Evolutionary conservation across 2,797 vertebrate genomes (phyloP).

Genomic region (Artibeus jamaicensis): DNA sequence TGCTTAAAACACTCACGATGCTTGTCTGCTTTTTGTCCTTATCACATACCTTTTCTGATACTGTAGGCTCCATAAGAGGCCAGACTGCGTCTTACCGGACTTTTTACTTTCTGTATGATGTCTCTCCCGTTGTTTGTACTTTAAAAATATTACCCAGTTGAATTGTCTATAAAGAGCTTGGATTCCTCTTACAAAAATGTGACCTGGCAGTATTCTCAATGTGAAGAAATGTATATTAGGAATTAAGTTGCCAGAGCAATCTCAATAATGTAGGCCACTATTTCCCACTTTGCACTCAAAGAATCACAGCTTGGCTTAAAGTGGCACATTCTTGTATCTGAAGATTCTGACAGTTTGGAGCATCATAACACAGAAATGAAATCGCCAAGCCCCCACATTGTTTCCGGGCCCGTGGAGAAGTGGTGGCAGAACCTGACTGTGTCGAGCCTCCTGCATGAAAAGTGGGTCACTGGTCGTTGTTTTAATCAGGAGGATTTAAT

Average conservation of each 20-base stretch:
- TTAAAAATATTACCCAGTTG: background rate
- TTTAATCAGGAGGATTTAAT: constrained; percentile 72
- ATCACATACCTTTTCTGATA: background rate
- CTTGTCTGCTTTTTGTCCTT: constrained; percentile 19
- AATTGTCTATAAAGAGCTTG: constrained; percentile 2
- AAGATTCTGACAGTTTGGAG: background rate
- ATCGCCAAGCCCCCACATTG: background rate
- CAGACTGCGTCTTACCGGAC: background rate
- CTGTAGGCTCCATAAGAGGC: background rate
- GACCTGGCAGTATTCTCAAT: background rate
- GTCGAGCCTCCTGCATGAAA: constrained; percentile 40
- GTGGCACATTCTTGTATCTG: background rate
- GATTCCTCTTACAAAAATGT: background rate
- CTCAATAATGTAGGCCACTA: background rate
- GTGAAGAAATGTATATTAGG: constrained; percentile 32
- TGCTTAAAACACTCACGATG: background rate
- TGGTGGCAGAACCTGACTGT: constrained; percentile 31
- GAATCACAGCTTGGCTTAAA: background rate
- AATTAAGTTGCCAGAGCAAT: constrained; percentile 20
- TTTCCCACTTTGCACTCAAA: constrained; percentile 34
- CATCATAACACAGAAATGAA: background rate
- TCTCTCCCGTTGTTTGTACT: background rate
- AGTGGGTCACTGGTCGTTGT: constrained; percentile 65
- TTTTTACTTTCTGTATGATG: background rate
- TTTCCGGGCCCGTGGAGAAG: background rate